Base-by-base conservation (phyloP, 30 jellyfish, hydroid and myxozoan species). In the Cassiopea xamachana region DNA sequence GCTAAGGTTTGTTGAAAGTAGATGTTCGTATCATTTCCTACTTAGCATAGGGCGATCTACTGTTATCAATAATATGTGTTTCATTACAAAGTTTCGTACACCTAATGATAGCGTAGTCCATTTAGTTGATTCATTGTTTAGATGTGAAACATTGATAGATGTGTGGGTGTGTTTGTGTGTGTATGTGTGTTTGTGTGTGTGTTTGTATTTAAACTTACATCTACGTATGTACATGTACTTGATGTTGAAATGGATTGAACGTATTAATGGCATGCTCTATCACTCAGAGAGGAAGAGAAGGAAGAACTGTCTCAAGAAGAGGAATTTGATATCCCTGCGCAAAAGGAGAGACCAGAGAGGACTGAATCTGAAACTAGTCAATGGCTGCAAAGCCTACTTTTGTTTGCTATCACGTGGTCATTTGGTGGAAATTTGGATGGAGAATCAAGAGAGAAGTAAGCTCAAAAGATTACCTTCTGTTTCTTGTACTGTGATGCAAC, bases 391-490 rank as follows among this genome's bases (percentile, higher is more conserved):
- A 88, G 96, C 80, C 79, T 88, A 49, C 60, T 88, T 48, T 51
- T 88, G 79, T 88, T 88, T 88, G 91, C 96, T 2, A 72, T 88
- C 6, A 44, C 80, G 10, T 88, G 96, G 96, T 88, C 96, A 15
- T 80, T 88, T 88, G 96, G 96, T 2, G 96, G 96, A 7, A 81
- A 89, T 12, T 45, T 88, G 45, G 96, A 88, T 72, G 96, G 87
- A 15, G 96, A 88, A 17, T 79, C 91, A 72, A 88, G 96, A 46
- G 39, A 50, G 81, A 88, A 88, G 96, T 88, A 80, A 3, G 96
- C 19, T 2, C 3, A 7, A 43, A n/a, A 1, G 74, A 43, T 9
- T 14, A 1, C 16, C 9, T 4, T 2, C 9, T 51, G 64, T 4
- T 51, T 7, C 59, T 27, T 60, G n/a, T 58, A 2, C 14, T 5